Base-by-base conservation (phyloP, 2,113 vertebrate genomes). In the Noturus placidus region DNA sequence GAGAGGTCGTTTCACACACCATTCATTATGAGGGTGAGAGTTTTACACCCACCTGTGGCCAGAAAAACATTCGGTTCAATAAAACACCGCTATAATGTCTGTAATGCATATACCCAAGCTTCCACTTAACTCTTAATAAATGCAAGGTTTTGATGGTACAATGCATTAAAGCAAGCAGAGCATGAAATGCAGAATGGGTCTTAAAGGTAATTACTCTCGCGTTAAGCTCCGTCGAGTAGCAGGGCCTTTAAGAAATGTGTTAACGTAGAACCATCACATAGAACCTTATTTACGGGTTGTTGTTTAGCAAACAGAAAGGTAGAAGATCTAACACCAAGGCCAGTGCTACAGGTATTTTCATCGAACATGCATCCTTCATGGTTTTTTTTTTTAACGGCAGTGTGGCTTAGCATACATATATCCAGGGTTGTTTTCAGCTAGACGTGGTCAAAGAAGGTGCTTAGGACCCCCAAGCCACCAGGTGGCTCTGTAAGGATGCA, bases 1-100 rank as follows among this genome's bases (percentile, higher is more conserved):
- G 63, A 72, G 76, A 72, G 74, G 57, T 88, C 67, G 33, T 82
- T 86, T 88, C 87, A 82, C 84, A 86, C 84, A 69, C 80, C 72
- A 46, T 69, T 89, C 80, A 20, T 83, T 59, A 63, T 50, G 59
- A 70, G 80, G 63, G 80, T 86, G 79, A 83, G 59, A 79, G 84
- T 13, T 89, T 89, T 86, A 83, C 82, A 82, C 86, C 85, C 61
- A 52, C 70, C 80, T 83, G 70, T 33, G 30, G 61, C 2, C 0
- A 72, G 69, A 50, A 54, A 67, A 46, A 30, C 42, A 27, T 63
- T 85, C 35, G 19, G 22, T 33, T 35, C 52, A 80, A 22, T 35
- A 57, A 57, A 80, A 20, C 78, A 57, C 3, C 17, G 35, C 30
- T 10, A 30, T 35, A 80, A 80, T 20, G 19, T 80, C 52, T 80